A percentile compares a stretch with the other conserved stretches of the same genome.
phyloP scores from a whole-genome alignment of 2,797 vertebrate genomes.

The Argentina silus region DNA sequence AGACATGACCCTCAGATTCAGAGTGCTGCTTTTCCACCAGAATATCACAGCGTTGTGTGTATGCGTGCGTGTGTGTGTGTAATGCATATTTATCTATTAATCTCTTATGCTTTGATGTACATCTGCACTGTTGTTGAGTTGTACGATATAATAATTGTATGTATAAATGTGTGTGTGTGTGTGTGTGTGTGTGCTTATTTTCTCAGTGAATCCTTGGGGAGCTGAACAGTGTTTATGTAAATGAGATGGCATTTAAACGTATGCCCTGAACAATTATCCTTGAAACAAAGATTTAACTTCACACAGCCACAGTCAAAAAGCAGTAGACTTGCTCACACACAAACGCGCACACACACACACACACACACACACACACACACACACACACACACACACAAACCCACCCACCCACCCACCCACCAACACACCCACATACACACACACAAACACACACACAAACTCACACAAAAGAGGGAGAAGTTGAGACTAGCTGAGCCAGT shows the following conservation, averaged over 20 bases:
- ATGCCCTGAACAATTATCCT: constrained; percentile 68
- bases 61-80: not conserved
- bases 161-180: constrained; percentile 7
- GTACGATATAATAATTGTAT: constrained; percentile 33
- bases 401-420: constrained; percentile 29
- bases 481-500: no score
- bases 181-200: constrained; percentile 40
- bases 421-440: not conserved
- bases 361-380: constrained; percentile 30
- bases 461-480: not conserved
- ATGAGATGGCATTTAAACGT: constrained; percentile 73
- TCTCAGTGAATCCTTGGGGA: constrained; percentile 63
- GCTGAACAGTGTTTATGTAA: constrained; percentile 73
- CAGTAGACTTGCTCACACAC: constrained; percentile 35
- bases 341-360: constrained; percentile 26
- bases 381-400: constrained; percentile 30
- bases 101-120: constrained; percentile 67
- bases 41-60: not conserved
- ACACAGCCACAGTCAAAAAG: constrained; percentile 48
- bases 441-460: not conserved
- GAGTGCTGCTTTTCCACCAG: constrained; percentile 17
- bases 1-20: no score
- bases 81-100: constrained; percentile 36
- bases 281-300: constrained; percentile 63
- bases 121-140: constrained; percentile 60